Percentiles rank a stretch among this genome's conserved stretches.
Evolutionary conservation across 1,140 invertebrate species (phyloP).

Genomic region (Lerema accius): DNA sequence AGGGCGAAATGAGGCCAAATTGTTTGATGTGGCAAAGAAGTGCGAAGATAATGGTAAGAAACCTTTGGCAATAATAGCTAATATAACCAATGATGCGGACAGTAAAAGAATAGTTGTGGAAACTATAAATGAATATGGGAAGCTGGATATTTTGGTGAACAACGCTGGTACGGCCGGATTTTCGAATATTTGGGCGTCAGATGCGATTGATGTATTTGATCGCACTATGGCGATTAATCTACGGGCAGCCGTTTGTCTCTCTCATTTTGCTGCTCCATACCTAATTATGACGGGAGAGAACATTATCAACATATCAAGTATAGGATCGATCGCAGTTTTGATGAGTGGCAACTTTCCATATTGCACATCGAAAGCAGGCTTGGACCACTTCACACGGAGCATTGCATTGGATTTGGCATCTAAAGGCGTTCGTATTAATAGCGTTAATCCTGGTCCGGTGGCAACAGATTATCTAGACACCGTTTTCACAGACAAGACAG

Average conservation of each 20-base stretch:
- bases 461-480: slow-evolving; percentile 89
- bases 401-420: slow-evolving; percentile 88
- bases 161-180: slow-evolving; percentile 87
- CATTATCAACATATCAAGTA: slow-evolving; percentile 91
- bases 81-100: slow-evolving; percentile 85
- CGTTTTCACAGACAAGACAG: slow-evolving; percentile 84
- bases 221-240: slow-evolving; percentile 88
- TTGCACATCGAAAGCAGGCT: slow-evolving; percentile 48
- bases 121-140: slow-evolving; percentile 83
- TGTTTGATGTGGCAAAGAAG: slow-evolving; percentile 80
- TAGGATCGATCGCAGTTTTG: slow-evolving; percentile 83
- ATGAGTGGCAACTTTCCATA: slow-evolving; percentile 36
- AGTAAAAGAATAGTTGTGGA: slow-evolving; percentile 81
- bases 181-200: slow-evolving; percentile 86
- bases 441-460: slow-evolving; percentile 91
- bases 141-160: slow-evolving; percentile 87
- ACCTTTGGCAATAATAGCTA: slow-evolving; percentile 82
- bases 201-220: slow-evolving; percentile 87
- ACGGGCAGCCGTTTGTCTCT: slow-evolving; percentile 86
- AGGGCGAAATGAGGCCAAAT: slow-evolving; percentile 86
- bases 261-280: slow-evolving; percentile 87
- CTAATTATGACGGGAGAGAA: slow-evolving; percentile 87
- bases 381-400: slow-evolving; percentile 81
- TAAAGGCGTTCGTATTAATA: slow-evolving; percentile 91
- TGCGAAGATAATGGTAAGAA: slow-evolving; percentile 80